Base-by-base conservation (phyloP, 2,888 invertebrate species). In the Dryococelus australis region DNA sequence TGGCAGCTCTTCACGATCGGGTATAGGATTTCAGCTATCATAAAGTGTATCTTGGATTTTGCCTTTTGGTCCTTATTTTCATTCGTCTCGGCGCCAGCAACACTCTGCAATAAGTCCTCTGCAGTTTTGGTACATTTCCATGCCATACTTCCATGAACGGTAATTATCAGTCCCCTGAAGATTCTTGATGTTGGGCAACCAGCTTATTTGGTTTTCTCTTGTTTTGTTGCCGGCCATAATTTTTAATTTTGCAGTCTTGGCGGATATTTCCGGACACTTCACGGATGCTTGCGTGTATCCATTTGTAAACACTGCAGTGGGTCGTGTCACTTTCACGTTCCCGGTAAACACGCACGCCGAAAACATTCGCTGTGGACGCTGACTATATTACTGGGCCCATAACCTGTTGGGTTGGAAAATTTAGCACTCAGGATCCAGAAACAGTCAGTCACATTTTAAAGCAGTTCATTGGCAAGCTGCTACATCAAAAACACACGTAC, bases 371-470 rank as follows among this genome's bases (percentile, higher is more conserved):
- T 26, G 20, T 86, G 10, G 28, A 24, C 26, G 24, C 47, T 51
- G 86, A 86, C 24, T 20, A 43, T 83, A 10, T 20, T 83, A 4
- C 84, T 83, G 35, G 84, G 43, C 85, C 53, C 53, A 65, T 43
- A 47, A 43, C 51, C 85, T n/a, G n/a, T n/a, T n/a, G n/a, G n/a
- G n/a, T n/a, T n/a, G n/a, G n/a, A n/a, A n/a, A n/a, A n/a, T n/a
- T 65, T n/a, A n/a, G n/a, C n/a, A n/a, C n/a, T n/a, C n/a, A n/a
- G n/a, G n/a, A n/a, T n/a, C n/a, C n/a, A n/a, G n/a, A n/a, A n/a
- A n/a, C n/a, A n/a, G n/a, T n/a, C n/a, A n/a, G n/a, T n/a, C n/a
- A n/a, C n/a, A n/a, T n/a, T n/a, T n/a, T n/a, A n/a, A n/a, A n/a
- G n/a, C n/a, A n/a, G n/a, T n/a, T n/a, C n/a, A n/a, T n/a, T n/a